phyloP scores from a whole-genome alignment of 2,888 invertebrate genomes.

The Tinea trinotella region DNA sequence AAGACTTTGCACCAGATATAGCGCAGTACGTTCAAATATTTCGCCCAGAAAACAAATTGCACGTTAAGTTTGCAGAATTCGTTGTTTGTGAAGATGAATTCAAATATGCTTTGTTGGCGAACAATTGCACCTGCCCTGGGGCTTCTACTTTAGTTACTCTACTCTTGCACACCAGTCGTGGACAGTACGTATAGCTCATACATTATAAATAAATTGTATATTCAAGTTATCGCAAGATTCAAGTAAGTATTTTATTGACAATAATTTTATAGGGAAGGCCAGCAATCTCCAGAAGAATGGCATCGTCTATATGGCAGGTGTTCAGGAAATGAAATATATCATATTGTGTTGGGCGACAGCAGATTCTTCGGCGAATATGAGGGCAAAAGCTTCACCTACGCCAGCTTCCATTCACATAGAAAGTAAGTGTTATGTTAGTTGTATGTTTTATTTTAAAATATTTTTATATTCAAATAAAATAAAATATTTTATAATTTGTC shows the following conservation, averaged over 20 bases:
- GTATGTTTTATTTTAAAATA: too few relatives aligned
- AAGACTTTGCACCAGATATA: slow-evolving; percentile 96
- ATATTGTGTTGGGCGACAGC: slow-evolving; percentile 94
- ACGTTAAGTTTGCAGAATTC: slow-evolving; percentile 98
- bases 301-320: slow-evolving; percentile 98
- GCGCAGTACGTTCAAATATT: slow-evolving; percentile 99
- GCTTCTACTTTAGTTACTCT: slow-evolving; percentile 97
- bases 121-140: slow-evolving; percentile 98
- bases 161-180: slow-evolving; percentile 95
- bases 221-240: not conserved
- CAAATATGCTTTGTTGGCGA: slow-evolving; percentile 97
- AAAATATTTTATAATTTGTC: too few relatives aligned
- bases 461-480: too few relatives aligned
- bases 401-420: slow-evolving; percentile 98
- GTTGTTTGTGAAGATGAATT: slow-evolving; percentile 99
- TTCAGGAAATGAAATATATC: slow-evolving; percentile 99
- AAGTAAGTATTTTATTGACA: not conserved
- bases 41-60: slow-evolving; percentile 97
- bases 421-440: slow-evolving; percentile 76
- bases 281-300: slow-evolving; percentile 97
- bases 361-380: slow-evolving; percentile 99
- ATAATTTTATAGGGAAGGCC: slow-evolving; percentile 81
- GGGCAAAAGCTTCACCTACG: slow-evolving; percentile 99
- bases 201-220: not conserved
- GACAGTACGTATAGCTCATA: slow-evolving; percentile 98